Conservation (phyloP, 2,113 vertebrate genomes). For the Coturnix japonica region DNA sequence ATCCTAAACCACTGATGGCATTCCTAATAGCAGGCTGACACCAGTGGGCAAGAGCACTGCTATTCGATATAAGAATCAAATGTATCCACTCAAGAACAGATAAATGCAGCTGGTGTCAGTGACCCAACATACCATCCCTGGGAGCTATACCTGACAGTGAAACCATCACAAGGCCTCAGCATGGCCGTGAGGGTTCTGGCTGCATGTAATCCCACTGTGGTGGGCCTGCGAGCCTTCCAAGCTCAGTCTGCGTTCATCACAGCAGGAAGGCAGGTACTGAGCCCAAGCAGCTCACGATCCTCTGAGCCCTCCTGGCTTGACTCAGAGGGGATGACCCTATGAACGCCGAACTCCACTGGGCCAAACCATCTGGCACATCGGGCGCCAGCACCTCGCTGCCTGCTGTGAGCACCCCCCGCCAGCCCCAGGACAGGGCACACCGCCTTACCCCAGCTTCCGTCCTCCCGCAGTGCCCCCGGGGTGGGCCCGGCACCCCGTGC, state of each 20-base stretch:
- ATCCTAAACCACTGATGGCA: accelerated
- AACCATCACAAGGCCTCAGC: not conserved
- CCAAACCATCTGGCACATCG: not conserved
- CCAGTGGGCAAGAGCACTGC: accelerated
- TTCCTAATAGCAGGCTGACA: accelerated
- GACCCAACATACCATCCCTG: accelerated
- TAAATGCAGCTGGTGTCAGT: accelerated
- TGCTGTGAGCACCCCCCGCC: not conserved
- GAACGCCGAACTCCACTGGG: not conserved
- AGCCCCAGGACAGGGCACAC: not conserved
- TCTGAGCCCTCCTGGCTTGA: not conserved
- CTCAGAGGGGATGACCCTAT: not conserved
- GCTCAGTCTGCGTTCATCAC: not conserved
- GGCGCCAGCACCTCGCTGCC: no score
- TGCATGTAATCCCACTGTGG: not conserved
- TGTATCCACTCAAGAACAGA: accelerated
- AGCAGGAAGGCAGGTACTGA: not conserved
- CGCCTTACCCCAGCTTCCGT: conserved; percentile 28
- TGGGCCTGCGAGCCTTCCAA: not conserved
- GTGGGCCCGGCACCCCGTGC: not conserved
- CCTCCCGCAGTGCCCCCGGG: not conserved
- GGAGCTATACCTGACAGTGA: accelerated
- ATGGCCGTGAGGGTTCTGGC: not conserved
- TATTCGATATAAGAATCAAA: no score
- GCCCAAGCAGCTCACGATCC: not conserved